phyloP scores from a whole-genome alignment of 1,140 invertebrate genomes.

The Drosophila ercepeae region DNA sequence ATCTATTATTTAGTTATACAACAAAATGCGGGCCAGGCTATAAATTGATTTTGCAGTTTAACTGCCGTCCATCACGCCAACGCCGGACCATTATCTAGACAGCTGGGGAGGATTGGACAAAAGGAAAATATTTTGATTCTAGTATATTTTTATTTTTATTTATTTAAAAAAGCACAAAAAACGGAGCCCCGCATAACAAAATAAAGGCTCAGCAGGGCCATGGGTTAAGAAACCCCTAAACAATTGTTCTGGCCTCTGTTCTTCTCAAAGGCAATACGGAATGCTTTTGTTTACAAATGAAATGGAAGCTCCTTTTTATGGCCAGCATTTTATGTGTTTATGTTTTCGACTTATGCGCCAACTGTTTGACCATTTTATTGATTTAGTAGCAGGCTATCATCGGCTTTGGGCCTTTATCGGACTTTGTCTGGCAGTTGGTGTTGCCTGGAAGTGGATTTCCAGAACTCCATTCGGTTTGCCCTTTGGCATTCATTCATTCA shows the following conservation, averaged over 20 bases:
- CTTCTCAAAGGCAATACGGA: constrained; percentile 1
- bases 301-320: constrained; percentile 45
- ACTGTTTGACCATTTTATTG: constrained; percentile 44
- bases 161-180: background rate
- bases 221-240: constrained; percentile 10
- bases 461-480: constrained; percentile 7
- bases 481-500: background rate
- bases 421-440: background rate
- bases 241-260: background rate
- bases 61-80: constrained; percentile 34
- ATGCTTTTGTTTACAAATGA: constrained; percentile 45
- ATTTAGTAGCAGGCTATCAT: constrained; percentile 31
- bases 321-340: constrained; percentile 42
- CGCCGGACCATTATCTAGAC: constrained; percentile 34
- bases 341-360: constrained; percentile 46
- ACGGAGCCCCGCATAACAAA: constrained; percentile 5
- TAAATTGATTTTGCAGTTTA: constrained; percentile 38
- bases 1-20: constrained; percentile 36
- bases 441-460: constrained; percentile 13
- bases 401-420: constrained; percentile 13
- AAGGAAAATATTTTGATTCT: constrained; percentile 18
- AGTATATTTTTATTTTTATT: constrained; percentile 11
- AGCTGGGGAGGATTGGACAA: constrained; percentile 14
- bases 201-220: constrained; percentile 27
- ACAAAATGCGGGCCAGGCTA: constrained; percentile 10